Percentiles rank a stretch among this genome's conserved stretches.
Conservation (phyloP, 2,888 invertebrate species). For the Physocephala rufipes region DNA sequence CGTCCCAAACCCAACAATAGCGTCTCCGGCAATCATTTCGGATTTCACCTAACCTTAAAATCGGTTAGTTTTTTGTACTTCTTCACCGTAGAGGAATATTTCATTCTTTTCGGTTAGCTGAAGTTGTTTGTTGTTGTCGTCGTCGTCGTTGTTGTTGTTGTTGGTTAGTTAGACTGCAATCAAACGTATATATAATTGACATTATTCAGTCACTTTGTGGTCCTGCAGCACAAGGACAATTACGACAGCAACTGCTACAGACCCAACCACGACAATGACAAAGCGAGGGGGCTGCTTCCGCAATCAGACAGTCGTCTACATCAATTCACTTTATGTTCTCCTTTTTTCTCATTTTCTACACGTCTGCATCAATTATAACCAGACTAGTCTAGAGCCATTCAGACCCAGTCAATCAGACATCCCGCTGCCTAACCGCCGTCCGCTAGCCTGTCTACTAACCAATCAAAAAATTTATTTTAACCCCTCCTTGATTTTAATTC, state of each 20-base stretch:
- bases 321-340: not conserved
- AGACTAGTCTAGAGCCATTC: no score
- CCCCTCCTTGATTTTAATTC: no score
- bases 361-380: not conserved
- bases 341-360: not conserved
- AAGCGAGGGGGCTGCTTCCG: slow-evolving; percentile 5
- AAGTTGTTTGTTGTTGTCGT: no score
- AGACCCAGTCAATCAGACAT: slow-evolving; percentile 2
- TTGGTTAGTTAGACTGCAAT: not conserved
- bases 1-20: not conserved
- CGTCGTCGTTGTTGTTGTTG: not conserved
- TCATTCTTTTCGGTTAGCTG: not conserved
- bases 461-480: no score
- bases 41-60: slow-evolving; percentile 2
- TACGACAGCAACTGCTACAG: no score
- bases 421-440: not conserved
- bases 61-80: not conserved
- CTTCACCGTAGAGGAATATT: not conserved
- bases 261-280: no score
- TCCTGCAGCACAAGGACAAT: not conserved
- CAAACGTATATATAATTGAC: slow-evolving; percentile 24
- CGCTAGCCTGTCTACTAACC: no score
- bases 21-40: not conserved
- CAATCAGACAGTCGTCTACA: not conserved
- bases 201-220: slow-evolving; percentile 17